A percentile compares a stretch with the other conserved stretches of the same genome.
Evolutionary conservation across 1,140 invertebrate species (phyloP).

Genomic region (Mamestra configurata): DNA sequence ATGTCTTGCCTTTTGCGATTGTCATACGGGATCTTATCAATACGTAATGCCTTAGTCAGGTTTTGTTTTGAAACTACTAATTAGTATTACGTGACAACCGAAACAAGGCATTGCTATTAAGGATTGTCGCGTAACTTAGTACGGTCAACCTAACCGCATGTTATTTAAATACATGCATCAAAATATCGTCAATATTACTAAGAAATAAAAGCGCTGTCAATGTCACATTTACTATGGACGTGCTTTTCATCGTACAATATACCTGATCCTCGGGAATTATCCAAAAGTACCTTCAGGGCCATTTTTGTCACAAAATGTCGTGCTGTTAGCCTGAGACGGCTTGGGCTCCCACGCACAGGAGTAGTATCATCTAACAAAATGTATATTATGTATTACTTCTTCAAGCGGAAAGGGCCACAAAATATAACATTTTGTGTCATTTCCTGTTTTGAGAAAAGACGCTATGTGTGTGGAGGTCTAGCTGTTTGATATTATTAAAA

Average conservation of each 20-base stretch:
- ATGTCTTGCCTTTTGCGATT: not conserved
- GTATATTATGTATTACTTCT: constrained; percentile 1
- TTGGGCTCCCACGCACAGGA: not conserved
- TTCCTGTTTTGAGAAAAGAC: not conserved
- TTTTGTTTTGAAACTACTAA: constrained; percentile 8
- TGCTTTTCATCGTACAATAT: not conserved
- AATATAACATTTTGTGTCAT: not conserved
- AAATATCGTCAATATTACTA: too few species aligned
- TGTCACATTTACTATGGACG: not conserved
- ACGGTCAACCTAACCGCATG: too few species aligned
- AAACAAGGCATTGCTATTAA: not conserved
- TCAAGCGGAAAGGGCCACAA: too few species aligned
- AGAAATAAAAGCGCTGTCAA: too few species aligned
- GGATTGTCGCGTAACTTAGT: not conserved
- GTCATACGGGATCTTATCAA: not conserved
- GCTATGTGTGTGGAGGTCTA: too few species aligned
- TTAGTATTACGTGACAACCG: not conserved
- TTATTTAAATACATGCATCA: too few species aligned
- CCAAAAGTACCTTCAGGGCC: not conserved
- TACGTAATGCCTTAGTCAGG: not conserved
- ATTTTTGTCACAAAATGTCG: not conserved
- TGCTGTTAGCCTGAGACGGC: not conserved
- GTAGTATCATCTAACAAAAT: not conserved
- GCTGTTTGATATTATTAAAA: too few species aligned
- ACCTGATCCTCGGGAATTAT: not conserved